Percentiles rank a stretch among this genome's conserved stretches.
phyloP scores from a whole-genome alignment of 2,113 vertebrate genomes.

The Thinocorus orbignyianus region DNA sequence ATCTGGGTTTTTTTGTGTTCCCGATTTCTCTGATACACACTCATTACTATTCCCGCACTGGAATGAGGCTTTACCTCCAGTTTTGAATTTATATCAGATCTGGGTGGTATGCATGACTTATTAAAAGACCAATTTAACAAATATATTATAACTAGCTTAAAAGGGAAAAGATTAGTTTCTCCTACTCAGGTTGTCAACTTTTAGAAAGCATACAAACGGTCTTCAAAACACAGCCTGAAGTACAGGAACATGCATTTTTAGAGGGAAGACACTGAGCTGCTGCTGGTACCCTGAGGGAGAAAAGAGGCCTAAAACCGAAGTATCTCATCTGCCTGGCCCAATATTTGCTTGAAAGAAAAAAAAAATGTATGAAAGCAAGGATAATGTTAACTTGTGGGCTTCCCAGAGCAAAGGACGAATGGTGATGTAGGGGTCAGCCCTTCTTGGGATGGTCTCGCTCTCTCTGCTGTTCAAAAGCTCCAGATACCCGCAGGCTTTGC shows the following conservation, averaged over 20 bases:
- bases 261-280: neutral
- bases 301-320: neutral
- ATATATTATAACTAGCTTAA: neutral
- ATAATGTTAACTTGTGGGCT: neutral
- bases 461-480: neutral
- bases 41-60: neutral
- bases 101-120: neutral
- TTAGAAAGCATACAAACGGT: neutral
- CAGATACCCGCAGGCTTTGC: neutral
- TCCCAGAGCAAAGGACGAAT: neutral
- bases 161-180: neutral
- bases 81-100: neutral
- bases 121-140: neutral
- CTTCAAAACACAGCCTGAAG: neutral
- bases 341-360: neutral
- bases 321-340: neutral
- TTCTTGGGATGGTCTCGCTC: neutral
- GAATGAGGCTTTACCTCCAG: neutral
- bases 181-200: neutral
- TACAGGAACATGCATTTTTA: neutral
- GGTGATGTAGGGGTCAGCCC: neutral
- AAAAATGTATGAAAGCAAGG: neutral
- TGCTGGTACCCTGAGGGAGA: neutral
- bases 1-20: neutral
- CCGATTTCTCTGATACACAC: neutral